These are phyloP conservation scores for Hoplostethus atlanticus DNA, from an alignment of 2,797 vertebrate genomes.

Conservation along the genomic window DNA sequence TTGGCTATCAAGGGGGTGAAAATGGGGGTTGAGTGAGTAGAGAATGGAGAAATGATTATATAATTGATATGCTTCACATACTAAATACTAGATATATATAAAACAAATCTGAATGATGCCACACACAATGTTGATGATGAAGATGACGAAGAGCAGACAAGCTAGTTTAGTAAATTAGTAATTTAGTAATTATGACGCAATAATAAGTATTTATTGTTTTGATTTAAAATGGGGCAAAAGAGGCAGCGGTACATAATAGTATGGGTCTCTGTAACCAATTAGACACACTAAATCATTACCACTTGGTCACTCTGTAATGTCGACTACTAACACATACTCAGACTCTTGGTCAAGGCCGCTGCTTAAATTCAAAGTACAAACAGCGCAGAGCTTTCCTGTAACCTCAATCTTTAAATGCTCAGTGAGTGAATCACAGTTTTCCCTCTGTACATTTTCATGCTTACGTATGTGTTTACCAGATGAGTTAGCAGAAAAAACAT, in stretches of 20 bases:
- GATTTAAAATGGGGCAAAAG: slow-evolving; percentile 1
- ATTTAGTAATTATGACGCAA: neutral
- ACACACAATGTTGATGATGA: neutral
- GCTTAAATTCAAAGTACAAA: no score
- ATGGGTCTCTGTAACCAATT: slow-evolving; percentile 2
- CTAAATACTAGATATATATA: neutral
- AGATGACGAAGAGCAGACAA: no score
- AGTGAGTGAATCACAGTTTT: slow-evolving; percentile 30
- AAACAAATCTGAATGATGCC: neutral
- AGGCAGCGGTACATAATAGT: slow-evolving; percentile 4
- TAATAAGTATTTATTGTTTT: neutral
- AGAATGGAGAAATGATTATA: slow-evolving; percentile 45
- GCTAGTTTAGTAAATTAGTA: no score
- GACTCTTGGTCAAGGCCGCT: slow-evolving; percentile 17
- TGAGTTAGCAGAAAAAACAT: neutral
- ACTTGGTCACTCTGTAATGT: slow-evolving; percentile 20
- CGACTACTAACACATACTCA: slow-evolving; percentile 41
- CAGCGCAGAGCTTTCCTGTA: slow-evolving; percentile 3
- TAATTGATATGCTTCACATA: neutral
- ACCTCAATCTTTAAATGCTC: slow-evolving; percentile 22
- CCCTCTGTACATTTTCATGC: slow-evolving; percentile 3
- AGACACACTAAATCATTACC: slow-evolving; percentile 47
- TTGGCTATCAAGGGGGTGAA: slow-evolving; percentile 74
- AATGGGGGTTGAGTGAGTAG: slow-evolving; percentile 51
- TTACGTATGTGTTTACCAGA: slow-evolving; percentile 6